Evolutionary conservation across 2,113 vertebrate species (phyloP).

Genomic region (Cyprinodon brontotheroides): DNA sequence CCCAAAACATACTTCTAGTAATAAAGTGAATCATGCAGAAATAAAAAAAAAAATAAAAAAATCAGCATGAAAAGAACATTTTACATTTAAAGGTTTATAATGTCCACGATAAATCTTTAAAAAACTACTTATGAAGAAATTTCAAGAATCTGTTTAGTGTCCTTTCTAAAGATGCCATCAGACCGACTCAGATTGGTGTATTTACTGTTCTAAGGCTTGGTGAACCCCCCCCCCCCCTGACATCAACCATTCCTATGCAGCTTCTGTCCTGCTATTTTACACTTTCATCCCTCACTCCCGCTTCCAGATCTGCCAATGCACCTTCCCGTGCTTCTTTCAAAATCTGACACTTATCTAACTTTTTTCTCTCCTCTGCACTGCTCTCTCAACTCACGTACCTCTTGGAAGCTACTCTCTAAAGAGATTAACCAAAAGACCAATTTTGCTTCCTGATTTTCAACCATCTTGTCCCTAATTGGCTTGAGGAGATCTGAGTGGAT

Average conservation of each 20-base stretch:
- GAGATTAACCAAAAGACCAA: constrained; percentile 52
- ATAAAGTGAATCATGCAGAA: too few species aligned
- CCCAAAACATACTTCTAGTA: too few species aligned
- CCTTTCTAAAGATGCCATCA: too few species aligned
- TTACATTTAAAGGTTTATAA: too few species aligned
- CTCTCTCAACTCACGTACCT: background rate
- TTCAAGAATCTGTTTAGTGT: too few species aligned
- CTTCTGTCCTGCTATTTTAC: background rate
- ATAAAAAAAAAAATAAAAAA: too few species aligned
- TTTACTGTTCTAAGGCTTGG: too few species aligned
- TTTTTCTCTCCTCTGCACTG: background rate
- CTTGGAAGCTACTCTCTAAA: constrained; percentile 23
- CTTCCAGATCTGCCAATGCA: background rate
- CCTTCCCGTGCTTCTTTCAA: background rate
- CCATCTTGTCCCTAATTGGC: constrained; percentile 56
- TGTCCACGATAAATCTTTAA: too few species aligned
- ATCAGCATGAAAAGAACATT: too few species aligned
- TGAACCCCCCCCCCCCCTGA: too few species aligned
- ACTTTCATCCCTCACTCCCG: background rate
- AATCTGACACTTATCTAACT: background rate
- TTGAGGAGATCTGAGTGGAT: constrained; percentile 57
- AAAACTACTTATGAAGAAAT: too few species aligned
- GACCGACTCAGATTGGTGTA: too few species aligned
- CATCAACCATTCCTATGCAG: background rate
- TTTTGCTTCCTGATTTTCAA: constrained; percentile 51